Base-by-base conservation (phyloP, 2,797 vertebrate species). In the Bucorvus abyssinicus region DNA sequence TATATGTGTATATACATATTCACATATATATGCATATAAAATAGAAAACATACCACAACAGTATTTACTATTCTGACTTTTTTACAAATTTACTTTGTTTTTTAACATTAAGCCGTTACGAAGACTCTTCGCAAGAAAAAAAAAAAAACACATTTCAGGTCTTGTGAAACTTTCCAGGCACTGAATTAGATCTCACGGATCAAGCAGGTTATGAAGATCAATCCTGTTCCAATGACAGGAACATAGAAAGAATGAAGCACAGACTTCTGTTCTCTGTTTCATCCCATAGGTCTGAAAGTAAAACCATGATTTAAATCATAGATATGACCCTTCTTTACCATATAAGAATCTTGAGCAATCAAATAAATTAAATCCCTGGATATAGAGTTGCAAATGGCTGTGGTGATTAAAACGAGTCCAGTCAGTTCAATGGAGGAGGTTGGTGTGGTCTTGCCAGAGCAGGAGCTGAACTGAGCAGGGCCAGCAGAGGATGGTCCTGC, bases 31-130 rank as follows among this genome's bases (percentile, higher is more conserved):
- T 32, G 19, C 16, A 61, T 65, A 52, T 22, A 64, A 84, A 87
- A 79, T 40, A 40, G 2, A 68, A 82, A 87, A 32, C 12, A 30
- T 18, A 69, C 64, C 21, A 26, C 67, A 93, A 90, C 27, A 65
- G 40, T 56, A 49, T n/a, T 81, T 96, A 70, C 76, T 89, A 89
- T 70, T 95, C 21, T 67, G 24, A 80, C 29, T 88, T 84, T 71
- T 74, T 57, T 60, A 22, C 20, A 38, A 17, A 69, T 49, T 20
- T 87, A 2, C 1, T 9, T 57, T 14, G 40, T 34, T 45, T 23
- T 90, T 81, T 21, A 50, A 61, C 5, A 19, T 59, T 56, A 57
- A 12, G 5, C 44, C 38, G 2, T 77, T 89, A 64, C 7, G 67
- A 21, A 5, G 10, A 34, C 16, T 49, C n/a, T 63, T 74, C 67